Percentiles rank a stretch among this genome's conserved stretches.
phyloP scores from a whole-genome alignment of 2,113 vertebrate species.

The Poecile atricapillus region DNA sequence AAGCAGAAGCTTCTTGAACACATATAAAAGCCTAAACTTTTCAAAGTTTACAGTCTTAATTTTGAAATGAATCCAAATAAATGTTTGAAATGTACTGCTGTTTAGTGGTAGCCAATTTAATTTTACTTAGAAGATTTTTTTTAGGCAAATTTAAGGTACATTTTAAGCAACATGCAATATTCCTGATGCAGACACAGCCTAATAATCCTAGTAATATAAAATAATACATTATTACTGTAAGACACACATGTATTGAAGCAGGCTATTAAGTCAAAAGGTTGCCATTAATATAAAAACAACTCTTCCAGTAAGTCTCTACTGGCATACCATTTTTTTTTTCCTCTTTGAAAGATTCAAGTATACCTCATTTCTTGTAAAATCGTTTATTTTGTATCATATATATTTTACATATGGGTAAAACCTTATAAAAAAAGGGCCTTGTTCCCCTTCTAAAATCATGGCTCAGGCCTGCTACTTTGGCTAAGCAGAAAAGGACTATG shows the following conservation, averaged over 20 bases:
- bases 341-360: neutral
- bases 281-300: neutral
- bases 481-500: neutral
- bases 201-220: neutral
- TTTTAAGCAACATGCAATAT: neutral
- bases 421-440: neutral
- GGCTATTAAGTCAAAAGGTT: neutral
- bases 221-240: neutral
- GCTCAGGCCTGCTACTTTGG: neutral
- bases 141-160: neutral
- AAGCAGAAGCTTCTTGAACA: neutral
- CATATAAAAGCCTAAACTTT: neutral
- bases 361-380: neutral
- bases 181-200: neutral
- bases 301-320: neutral
- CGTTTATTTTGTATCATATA: neutral
- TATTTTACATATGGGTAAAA: neutral
- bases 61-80: neutral
- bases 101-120: neutral
- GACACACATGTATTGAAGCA: neutral
- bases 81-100: neutral
- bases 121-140: neutral
- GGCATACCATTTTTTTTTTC: accelerated
- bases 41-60: neutral
- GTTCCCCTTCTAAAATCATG: neutral